phyloP scores from a whole-genome alignment of 2,113 vertebrate species.

The Erythrocebus patas region DNA sequence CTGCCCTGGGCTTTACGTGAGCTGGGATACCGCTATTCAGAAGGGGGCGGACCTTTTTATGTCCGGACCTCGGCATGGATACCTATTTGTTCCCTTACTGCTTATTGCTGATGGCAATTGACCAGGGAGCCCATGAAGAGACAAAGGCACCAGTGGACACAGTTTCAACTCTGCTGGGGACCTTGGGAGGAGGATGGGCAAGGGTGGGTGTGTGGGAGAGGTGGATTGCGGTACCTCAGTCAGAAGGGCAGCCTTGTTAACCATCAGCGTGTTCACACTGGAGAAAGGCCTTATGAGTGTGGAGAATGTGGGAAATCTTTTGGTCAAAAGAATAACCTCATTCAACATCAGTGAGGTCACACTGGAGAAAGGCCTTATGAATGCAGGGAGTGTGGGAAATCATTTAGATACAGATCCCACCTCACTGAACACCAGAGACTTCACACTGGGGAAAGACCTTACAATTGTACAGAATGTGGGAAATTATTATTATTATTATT shows the following conservation, averaged over 20 bases:
- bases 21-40: accelerated
- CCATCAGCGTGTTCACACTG: background rate
- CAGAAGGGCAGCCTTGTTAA: background rate
- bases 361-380: background rate
- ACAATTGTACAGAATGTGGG: no score
- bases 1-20: background rate
- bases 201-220: no score
- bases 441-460: no score
- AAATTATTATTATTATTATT: no score
- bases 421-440: background rate
- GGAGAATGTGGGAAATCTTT: background rate
- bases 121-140: background rate
- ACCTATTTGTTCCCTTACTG: accelerated
- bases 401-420: background rate
- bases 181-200: background rate
- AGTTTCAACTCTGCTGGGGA: background rate
- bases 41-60: no score
- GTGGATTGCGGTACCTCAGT: background rate
- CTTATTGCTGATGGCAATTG: no score
- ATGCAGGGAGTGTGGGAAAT: background rate
- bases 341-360: background rate
- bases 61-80: no score
- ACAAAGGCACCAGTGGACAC: background rate
- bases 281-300: background rate
- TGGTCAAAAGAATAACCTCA: background rate